Conservation (phyloP, 2,888 invertebrate genomes). For the Philaethria dido region DNA sequence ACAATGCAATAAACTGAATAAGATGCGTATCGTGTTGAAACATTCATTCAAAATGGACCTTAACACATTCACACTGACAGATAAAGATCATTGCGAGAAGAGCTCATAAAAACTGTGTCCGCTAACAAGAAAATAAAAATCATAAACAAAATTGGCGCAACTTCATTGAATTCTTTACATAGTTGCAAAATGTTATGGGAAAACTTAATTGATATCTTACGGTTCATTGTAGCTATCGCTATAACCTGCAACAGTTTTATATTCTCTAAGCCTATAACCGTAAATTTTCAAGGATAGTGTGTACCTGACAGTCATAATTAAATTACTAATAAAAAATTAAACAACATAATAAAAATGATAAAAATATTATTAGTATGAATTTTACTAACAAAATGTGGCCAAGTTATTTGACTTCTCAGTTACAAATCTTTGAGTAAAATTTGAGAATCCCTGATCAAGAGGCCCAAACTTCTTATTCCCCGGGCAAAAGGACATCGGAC, state of each 20-base stretch:
- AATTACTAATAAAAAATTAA: background rate
- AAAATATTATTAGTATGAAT: background rate
- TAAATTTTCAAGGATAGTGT: background rate
- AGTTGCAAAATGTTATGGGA: background rate
- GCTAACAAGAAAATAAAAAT: constrained; percentile 16
- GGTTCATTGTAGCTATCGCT: background rate
- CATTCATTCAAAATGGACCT: constrained; percentile 20
- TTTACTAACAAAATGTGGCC: background rate
- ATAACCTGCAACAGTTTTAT: background rate
- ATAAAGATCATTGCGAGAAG: constrained; percentile 25
- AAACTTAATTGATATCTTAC: background rate
- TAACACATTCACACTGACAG: constrained; percentile 27
- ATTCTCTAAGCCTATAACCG: background rate
- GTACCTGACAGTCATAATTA: background rate
- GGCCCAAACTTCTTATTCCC: constrained; percentile 1
- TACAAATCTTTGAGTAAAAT: background rate
- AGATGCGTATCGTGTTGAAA: constrained; percentile 18
- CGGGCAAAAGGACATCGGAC: constrained; percentile 27
- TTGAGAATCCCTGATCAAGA: background rate
- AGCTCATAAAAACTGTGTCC: constrained; percentile 1
- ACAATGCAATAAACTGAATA: constrained; percentile 14
- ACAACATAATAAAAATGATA: background rate
- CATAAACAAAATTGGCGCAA: background rate
- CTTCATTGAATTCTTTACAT: background rate
- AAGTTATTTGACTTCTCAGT: background rate